Conservation (phyloP, 2,113 vertebrate genomes). For the Hippotragus niger region DNA sequence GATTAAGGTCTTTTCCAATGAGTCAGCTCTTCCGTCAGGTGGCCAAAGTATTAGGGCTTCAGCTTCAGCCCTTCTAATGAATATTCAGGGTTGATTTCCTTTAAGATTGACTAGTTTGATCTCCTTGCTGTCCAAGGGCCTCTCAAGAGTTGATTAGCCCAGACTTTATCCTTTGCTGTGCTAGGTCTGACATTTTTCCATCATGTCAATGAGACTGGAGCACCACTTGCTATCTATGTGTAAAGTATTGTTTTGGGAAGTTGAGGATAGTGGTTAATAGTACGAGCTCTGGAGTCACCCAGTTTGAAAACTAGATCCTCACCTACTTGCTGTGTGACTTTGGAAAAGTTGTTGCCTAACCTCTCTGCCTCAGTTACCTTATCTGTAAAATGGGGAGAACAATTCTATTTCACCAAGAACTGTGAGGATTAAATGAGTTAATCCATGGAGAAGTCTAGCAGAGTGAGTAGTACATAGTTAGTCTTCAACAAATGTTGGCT, state of each 20-base stretch:
- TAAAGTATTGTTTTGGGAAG: background rate
- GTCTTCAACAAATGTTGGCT: background rate
- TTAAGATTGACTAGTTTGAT: background rate
- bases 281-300: background rate
- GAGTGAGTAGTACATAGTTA: background rate
- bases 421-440: background rate
- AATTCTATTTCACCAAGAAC: background rate
- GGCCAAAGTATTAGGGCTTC: background rate
- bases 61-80: background rate
- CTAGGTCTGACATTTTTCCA: background rate
- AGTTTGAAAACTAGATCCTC: background rate
- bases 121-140: background rate
- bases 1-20: background rate
- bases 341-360: slow-evolving; percentile 42
- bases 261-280: background rate
- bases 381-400: background rate
- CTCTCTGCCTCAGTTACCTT: slow-evolving; percentile 61
- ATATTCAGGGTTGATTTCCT: background rate
- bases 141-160: background rate
- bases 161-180: background rate
- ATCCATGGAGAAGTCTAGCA: background rate
- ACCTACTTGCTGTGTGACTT: slow-evolving; percentile 5
- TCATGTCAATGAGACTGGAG: background rate
- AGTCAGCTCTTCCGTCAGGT: background rate
- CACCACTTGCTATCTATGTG: background rate